A percentile compares a stretch with the other conserved stretches of the same genome.
Evolutionary conservation across 1,140 invertebrate species (phyloP).

Genomic region (Drosophila lini): DNA sequence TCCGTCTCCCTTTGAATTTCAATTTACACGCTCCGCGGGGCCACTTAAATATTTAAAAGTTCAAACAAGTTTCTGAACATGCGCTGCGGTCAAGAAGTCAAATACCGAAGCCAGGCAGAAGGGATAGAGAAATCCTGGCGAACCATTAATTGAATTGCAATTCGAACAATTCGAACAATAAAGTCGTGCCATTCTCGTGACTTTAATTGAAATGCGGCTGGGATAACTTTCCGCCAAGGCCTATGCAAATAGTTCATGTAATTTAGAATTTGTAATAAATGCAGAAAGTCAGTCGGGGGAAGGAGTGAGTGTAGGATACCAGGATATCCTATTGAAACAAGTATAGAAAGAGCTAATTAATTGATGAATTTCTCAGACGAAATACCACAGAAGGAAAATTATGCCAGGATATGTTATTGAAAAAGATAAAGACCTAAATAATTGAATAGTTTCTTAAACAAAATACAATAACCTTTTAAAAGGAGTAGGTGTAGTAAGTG

Average conservation of each 20-base stretch:
- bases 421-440: no score
- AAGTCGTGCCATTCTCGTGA: constrained; percentile 23
- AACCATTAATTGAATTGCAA: constrained; percentile 81
- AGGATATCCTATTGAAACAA: neutral
- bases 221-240: constrained; percentile 9
- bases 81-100: constrained; percentile 60
- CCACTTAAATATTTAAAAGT: constrained; percentile 78
- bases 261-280: constrained; percentile 25
- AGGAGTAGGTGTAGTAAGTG: no score
- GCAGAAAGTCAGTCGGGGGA: constrained; percentile 22
- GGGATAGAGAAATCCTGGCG: constrained; percentile 26
- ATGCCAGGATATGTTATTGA: no score
- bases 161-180: constrained; percentile 64
- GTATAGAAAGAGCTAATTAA: neutral
- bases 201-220: constrained; percentile 51
- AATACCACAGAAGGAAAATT: no score
- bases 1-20: constrained; percentile 59
- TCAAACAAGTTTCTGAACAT: constrained; percentile 66
- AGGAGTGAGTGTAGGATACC: no score
- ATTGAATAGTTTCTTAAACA: neutral
- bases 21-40: constrained; percentile 63
- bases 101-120: constrained; percentile 29
- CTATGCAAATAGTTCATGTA: constrained; percentile 40
- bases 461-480: no score
- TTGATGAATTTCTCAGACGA: no score